Evolutionary conservation across 2,888 invertebrate species (phyloP), one percentile per base, ranked within the genome.

Genomic region (Sphaerophoria rueppellii): DNA sequence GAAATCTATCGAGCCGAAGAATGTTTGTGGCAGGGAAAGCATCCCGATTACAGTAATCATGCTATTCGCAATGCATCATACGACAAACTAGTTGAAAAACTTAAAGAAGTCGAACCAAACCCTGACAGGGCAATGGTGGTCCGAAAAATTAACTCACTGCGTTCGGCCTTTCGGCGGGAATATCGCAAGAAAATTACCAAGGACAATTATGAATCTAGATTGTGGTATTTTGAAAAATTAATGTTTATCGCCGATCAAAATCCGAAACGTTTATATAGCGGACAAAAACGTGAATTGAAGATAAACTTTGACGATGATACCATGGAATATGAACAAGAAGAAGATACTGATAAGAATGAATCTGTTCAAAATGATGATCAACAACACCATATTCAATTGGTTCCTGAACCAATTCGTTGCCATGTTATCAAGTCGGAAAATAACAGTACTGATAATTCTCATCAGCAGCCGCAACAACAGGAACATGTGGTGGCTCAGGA

Each of bases 121-220:
- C 90, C 91, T 6, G 91, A 91, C 80, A 89, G 92, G 35, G 89
- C 90, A 14, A 91, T 91, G 91, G 91, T 91, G 4, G 90, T 91
- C 12, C 87, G 91, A 5, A 91, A 91, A 87, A 91, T 91, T 14
- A 91, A 91, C 73, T 91, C 91, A 0, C 83, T 91, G 5, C 88
- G 91, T n/a, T 91, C 91, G 0, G 92, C 91, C 3, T 91, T 91
- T 67, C 88, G 91, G 24, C 89, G 91, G 11, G 91, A 91, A 77
- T 92, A 87, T 57, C 89, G 92, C 6, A 91, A 91, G 71, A 89
- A 89, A 0, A 88, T 86, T 32, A 77, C 83, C 57, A 91, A 90
- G 73, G 87, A 86, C 37, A 89, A 90, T 83, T 91, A 91, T 74
- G 91, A 90, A 77, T 91, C 92, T 2, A 89, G 91, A 0, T 87